Base-by-base conservation (phyloP, 2,888 invertebrate species). In the Stenoptilia bipunctidactyla region DNA sequence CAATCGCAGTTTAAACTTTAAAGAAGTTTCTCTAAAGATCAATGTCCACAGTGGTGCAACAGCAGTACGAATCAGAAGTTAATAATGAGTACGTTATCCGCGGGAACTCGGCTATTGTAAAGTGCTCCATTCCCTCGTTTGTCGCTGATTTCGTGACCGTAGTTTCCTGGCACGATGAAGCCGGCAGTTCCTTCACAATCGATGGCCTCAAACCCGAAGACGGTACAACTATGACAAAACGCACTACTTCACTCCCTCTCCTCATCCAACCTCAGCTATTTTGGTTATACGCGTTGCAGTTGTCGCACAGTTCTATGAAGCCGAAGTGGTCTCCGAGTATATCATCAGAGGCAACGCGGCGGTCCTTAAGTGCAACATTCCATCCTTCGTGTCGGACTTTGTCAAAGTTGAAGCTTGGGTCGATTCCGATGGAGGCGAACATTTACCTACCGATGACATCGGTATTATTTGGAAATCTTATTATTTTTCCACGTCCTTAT, bases 121-220 rank as follows among this genome's bases (percentile, higher is more conserved):
- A 94, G 82, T 95, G 94, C 84, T 92, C 92, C 58, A 92, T 94
- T 61, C 96, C 96, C 38, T 94, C 94, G 47, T 97, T 95, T 79
- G 95, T 96, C 46, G 93, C 93, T 45, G 96, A 96, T 83, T 96
- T 96, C 77, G 93, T 97, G 47, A 88, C 86, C 61, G 94, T 97
- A 51, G 86, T 92, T 40, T 92, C 93, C 37, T 94, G 94, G 94
- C 92, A 92, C 55, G 93, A 92, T 52, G 92, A 93, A 74, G 87
- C 88, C 54, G 89, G 87, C 51, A 89, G 88, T 56, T 67, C 77
- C 36, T 77, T 61, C 53, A 65, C 68, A 43, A 52, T 61, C 40
- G 65, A 69, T 37, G 71, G 64, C 47, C 25, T 36, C 3, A 42
- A 42, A 33, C 37, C 42, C 10, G 27, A 15, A 15, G 15, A 43